These are phyloP conservation scores for Aphelocoma californica DNA, from an alignment of 2,797 vertebrate genomes.

Conservation along the genomic window DNA sequence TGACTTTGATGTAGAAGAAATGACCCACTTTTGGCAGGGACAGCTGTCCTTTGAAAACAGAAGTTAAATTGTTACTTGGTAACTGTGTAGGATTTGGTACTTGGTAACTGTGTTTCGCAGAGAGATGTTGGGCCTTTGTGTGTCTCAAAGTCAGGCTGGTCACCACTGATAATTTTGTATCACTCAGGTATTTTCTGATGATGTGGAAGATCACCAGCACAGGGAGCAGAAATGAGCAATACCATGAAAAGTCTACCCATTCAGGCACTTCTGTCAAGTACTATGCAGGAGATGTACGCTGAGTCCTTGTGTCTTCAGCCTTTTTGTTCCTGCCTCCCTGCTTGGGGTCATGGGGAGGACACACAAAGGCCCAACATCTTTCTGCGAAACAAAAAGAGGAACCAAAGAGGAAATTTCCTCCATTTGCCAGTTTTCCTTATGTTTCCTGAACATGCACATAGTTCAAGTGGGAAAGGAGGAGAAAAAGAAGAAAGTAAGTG, in stretches of 20 bases:
- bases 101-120: conserved; percentile 8
- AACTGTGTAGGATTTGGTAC: neutral
- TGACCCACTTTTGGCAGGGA: neutral
- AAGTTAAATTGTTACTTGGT: neutral
- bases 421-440: neutral
- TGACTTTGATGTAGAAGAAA: neutral
- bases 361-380: neutral
- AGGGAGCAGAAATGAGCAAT: neutral
- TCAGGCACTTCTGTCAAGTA: neutral
- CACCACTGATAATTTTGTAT: neutral
- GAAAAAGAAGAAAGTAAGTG: neutral
- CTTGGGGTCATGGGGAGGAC: neutral
- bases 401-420: neutral
- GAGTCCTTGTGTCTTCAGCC: neutral
- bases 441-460: neutral
- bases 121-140: neutral
- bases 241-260: neutral
- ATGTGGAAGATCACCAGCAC: neutral
- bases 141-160: neutral
- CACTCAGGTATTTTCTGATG: neutral
- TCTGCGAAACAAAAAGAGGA: neutral
- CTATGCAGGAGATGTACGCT: neutral
- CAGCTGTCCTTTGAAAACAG: neutral
- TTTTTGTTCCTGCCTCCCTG: neutral
- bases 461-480: neutral